Evolutionary conservation across 2,113 vertebrate species (phyloP).

Genomic region (Nyctereutes procyonoides): DNA sequence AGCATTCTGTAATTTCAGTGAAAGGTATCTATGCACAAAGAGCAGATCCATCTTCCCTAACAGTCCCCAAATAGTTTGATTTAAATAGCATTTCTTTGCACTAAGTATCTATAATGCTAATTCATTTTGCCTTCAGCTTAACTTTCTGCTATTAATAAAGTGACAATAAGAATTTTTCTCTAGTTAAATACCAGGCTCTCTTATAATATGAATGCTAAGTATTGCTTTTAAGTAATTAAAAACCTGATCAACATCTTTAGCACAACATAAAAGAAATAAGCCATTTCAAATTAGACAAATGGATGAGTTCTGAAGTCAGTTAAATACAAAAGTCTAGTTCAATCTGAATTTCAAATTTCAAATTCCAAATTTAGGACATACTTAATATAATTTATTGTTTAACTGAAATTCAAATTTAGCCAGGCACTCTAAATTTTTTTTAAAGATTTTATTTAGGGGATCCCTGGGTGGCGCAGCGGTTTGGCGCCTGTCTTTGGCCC

Average conservation of each 20-base stretch:
- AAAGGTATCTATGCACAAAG: neutral
- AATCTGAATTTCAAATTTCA: slow-evolving; percentile 16
- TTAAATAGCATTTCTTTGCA: slow-evolving; percentile 60
- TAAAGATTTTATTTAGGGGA: too few species aligned
- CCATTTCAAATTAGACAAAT: neutral
- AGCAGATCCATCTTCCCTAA: slow-evolving; percentile 21
- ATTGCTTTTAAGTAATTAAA: neutral
- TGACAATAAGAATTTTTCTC: slow-evolving; percentile 35
- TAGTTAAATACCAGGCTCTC: neutral
- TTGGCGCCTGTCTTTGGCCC: too few species aligned
- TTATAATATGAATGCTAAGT: slow-evolving; percentile 25
- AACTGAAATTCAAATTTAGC: slow-evolving; percentile 19
- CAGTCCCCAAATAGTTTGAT: slow-evolving; percentile 44
- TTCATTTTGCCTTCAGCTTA: slow-evolving; percentile 53
- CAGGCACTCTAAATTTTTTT: neutral
- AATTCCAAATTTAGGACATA: neutral
- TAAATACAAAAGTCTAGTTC: neutral
- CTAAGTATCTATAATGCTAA: slow-evolving; percentile 41
- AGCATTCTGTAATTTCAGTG: neutral
- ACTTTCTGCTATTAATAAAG: neutral
- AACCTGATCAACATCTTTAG: neutral
- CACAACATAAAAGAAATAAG: slow-evolving; percentile 12
- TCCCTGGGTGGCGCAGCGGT: too few species aligned
- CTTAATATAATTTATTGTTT: neutral
- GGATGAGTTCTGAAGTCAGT: neutral